Evolutionary conservation across 2,797 vertebrate genomes (phyloP).

Genomic region (Spea hammondii): DNA sequence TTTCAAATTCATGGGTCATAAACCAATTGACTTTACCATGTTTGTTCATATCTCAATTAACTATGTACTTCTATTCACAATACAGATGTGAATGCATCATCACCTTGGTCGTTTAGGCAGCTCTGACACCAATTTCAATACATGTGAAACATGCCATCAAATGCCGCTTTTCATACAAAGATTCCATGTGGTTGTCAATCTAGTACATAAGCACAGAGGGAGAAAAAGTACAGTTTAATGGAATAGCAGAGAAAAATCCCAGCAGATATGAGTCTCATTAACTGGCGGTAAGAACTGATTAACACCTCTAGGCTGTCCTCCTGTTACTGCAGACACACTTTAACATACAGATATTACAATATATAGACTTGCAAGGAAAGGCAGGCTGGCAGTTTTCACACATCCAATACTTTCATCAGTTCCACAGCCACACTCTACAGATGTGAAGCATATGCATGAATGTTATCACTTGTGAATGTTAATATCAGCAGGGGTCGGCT

Average conservation of each 20-base stretch:
- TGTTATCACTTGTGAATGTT: neutral
- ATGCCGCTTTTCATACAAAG: too few species aligned
- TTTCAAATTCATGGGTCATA: too few species aligned
- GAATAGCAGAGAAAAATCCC: neutral
- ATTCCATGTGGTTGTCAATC: neutral
- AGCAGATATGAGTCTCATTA: slow-evolving; percentile 46
- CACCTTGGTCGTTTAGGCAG: too few species aligned
- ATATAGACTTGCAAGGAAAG: slow-evolving; percentile 33
- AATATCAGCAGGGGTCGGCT: neutral
- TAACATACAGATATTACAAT: slow-evolving; percentile 33
- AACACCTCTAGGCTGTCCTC: slow-evolving; percentile 30
- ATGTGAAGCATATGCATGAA: neutral
- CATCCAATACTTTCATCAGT: neutral
- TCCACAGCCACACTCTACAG: slow-evolving; percentile 1
- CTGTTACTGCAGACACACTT: slow-evolving; percentile 31
- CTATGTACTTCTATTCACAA: too few species aligned
- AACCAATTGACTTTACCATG: too few species aligned
- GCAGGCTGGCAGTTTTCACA: slow-evolving; percentile 29
- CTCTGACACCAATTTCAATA: too few species aligned
- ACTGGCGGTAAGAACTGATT: slow-evolving; percentile 39
- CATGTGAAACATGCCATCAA: too few species aligned
- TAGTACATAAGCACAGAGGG: slow-evolving; percentile 20
- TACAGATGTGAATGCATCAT: too few species aligned
- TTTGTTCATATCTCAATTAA: too few species aligned
- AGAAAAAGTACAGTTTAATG: slow-evolving; percentile 10